phyloP scores from a whole-genome alignment of 2,888 invertebrate species.

The Microplitis manilae region DNA sequence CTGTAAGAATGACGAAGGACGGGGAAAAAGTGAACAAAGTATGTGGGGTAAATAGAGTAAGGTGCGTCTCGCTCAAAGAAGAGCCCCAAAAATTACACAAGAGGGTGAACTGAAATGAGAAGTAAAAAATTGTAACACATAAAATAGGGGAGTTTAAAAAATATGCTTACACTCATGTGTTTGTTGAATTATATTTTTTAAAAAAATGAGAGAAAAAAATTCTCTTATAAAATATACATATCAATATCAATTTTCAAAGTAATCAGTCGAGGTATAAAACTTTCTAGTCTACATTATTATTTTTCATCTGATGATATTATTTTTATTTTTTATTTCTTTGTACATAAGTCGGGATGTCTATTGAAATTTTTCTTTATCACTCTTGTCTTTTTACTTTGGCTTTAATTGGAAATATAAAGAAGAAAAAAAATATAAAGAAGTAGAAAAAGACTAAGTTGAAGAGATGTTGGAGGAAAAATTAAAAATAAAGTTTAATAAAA shows the following conservation, averaged over 20 bases:
- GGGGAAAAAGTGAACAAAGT: neutral
- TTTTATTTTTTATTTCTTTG: neutral
- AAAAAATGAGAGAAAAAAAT: neutral
- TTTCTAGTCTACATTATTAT: slow-evolving; percentile 2
- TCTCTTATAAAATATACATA: neutral
- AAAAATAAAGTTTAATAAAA: neutral
- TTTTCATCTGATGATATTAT: neutral
- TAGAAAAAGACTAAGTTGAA: neutral
- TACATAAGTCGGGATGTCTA: neutral
- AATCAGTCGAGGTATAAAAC: neutral
- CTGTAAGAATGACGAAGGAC: neutral
- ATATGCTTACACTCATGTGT: neutral
- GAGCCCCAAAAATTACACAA: neutral
- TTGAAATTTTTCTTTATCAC: neutral
- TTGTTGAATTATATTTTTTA: neutral
- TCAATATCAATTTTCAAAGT: neutral
- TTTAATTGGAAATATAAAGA: slow-evolving; percentile 27
- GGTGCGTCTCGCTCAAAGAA: slow-evolving; percentile 2
- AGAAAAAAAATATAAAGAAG: slow-evolving; percentile 7
- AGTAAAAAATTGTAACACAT: neutral
- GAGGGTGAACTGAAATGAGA: neutral
- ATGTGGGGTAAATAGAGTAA: neutral
- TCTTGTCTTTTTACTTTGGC: neutral
- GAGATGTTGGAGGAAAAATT: slow-evolving; percentile 1
- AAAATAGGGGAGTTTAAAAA: neutral